phyloP scores from a whole-genome alignment of 2,888 invertebrate genomes.

The Carcina quercana region DNA sequence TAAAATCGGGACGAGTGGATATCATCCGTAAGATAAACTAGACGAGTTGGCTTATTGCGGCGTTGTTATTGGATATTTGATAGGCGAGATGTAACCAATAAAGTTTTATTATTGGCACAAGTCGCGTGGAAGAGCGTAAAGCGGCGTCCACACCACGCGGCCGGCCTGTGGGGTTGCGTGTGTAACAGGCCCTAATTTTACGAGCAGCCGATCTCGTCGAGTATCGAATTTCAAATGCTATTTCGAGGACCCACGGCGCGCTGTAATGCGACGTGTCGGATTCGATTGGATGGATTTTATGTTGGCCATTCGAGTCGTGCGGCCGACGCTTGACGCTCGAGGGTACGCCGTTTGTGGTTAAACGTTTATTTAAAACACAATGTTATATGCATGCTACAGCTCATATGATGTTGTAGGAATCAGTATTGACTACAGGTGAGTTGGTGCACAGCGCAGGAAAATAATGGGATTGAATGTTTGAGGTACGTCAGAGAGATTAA shows the following conservation, averaged over 20 bases:
- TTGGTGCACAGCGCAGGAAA: too few relatives aligned
- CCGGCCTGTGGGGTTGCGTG: conserved; percentile 17
- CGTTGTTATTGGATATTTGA: conserved; percentile 55
- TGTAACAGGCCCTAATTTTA: conserved; percentile 57
- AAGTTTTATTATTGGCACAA: conserved; percentile 58
- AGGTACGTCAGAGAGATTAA: too few relatives aligned
- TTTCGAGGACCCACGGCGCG: conserved; percentile 48
- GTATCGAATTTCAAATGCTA: conserved; percentile 65
- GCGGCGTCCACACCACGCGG: conserved; percentile 19
- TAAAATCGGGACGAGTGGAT: conserved; percentile 37
- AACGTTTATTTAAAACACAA: conserved; percentile 56
- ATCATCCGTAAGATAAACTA: conserved; percentile 40
- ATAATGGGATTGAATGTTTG: too few relatives aligned
- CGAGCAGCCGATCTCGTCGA: conserved; percentile 53
- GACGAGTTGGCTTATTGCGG: conserved; percentile 44
- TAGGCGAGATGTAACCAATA: conserved; percentile 55
- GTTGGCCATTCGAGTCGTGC: conserved; percentile 42
- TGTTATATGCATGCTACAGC: too few relatives aligned
- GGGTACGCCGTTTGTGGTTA: conserved; percentile 43
- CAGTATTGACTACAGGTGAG: too few relatives aligned
- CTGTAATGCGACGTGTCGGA: conserved; percentile 59
- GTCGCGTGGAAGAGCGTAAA: conserved; percentile 41
- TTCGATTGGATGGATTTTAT: conserved; percentile 65
- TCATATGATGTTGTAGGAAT: too few relatives aligned
- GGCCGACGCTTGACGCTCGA: conserved; percentile 19